Evolutionary conservation across 2,888 invertebrate genomes (phyloP), one percentile per base, ranked within the genome.

Genomic region (Desoria tigrina): DNA sequence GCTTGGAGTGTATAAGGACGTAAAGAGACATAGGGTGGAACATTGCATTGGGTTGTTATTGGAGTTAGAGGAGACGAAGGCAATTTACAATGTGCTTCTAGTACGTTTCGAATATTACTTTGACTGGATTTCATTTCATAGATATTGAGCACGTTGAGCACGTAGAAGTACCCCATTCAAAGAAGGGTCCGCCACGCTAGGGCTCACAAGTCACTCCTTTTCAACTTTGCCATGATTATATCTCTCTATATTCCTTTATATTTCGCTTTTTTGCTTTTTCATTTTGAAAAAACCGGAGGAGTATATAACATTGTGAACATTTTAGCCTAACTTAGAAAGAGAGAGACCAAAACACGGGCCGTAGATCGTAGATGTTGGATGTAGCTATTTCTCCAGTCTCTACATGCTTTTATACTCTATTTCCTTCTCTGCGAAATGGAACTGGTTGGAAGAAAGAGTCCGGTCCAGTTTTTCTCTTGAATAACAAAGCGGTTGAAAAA

Each of bases 81-180:
- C 66, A 66, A 66, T 66, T 66, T 66, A 39, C 54, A 54, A n/a
- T 54, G 18, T 42, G 14, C 51, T 51, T 51, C 14, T 18, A 11
- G 21, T 24, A 7, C 14, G 2, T 14, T 28, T n/a, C 32, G 37
- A 16, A 54, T 21, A 32, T 51, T 54, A 54, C 54, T 14, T 54
- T 51, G 7, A 21, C 26, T 45, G 7, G n/a, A 4, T 16, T 45
- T 45, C 45, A 32, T 32, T 32, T 32, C 45, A 45, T 45, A 26
- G 24, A 51, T 26, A 26, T 23, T 3, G 26, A 26, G 51, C 51
- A 51, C 51, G 51, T 14, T 18, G 51, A 51, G 51, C 26, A 51
- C 45, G 51, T 26, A 51, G 32, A 32, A 32, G 32, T 32, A 32
- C 32, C 32, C 32, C 4, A 32, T 45, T 45, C 45, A 45, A 16